Evolutionary conservation across 2,113 vertebrate genomes (phyloP).

Genomic region (Aix galericulata): DNA sequence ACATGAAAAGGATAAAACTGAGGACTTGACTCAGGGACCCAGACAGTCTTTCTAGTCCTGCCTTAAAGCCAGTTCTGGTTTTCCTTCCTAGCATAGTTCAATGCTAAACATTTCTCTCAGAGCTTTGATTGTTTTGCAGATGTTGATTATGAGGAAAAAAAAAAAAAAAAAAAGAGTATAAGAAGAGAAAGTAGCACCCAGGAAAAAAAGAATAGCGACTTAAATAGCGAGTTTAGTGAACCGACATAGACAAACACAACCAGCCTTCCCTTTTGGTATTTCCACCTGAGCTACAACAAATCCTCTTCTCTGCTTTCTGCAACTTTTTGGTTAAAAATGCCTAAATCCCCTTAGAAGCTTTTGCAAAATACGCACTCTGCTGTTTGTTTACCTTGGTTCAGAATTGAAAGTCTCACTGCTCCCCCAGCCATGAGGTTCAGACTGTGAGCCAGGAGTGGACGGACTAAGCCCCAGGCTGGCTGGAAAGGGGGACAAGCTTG

Average conservation of each 20-base stretch:
- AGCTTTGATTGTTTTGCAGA: background rate
- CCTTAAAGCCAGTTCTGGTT: background rate
- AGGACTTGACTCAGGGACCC: background rate
- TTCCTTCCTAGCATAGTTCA: background rate
- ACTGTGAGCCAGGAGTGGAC: background rate
- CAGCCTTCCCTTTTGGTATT: background rate
- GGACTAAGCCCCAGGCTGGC: background rate
- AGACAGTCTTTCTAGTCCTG: background rate
- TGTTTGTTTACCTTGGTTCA: background rate
- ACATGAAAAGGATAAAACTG: background rate
- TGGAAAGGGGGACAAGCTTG: background rate
- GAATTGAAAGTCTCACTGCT: background rate
- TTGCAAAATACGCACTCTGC: background rate
- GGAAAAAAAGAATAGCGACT: background rate
- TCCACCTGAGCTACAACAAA: background rate
- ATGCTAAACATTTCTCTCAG: background rate
- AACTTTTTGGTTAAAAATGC: background rate
- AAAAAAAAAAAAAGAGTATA: background rate
- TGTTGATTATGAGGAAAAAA: background rate
- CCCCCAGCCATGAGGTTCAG: background rate
- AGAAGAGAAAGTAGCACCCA: background rate
- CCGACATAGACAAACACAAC: background rate
- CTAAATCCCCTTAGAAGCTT: background rate
- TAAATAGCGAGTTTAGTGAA: background rate
- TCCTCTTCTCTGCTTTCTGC: background rate